Evolutionary conservation across 2,888 invertebrate species (phyloP).

Genomic region (Cephus pulcher): DNA sequence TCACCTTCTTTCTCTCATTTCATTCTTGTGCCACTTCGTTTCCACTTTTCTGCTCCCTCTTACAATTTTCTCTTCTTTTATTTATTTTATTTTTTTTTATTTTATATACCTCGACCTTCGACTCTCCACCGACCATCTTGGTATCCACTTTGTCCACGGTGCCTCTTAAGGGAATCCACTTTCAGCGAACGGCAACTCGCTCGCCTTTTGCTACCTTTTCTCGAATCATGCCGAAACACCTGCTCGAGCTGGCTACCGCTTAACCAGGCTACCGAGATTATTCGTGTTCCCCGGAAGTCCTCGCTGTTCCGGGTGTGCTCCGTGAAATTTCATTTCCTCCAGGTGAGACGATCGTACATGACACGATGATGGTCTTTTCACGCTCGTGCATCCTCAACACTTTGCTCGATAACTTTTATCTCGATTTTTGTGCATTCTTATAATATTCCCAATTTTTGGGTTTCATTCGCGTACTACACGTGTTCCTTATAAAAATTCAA

Average conservation of each 20-base stretch:
- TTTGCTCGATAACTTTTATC: neutral
- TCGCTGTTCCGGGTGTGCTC: neutral
- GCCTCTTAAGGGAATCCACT: neutral
- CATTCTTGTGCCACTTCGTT: neutral
- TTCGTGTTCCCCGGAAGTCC: neutral
- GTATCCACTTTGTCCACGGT: neutral
- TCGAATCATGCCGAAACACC: neutral
- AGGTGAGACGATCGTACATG: neutral
- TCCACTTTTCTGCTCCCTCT: neutral
- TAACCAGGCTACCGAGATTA: neutral
- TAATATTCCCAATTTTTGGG: neutral
- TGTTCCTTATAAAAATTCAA: neutral
- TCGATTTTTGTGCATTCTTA: neutral
- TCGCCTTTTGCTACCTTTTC: neutral
- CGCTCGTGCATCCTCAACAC: neutral
- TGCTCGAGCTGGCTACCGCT: neutral
- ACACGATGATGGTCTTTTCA: neutral
- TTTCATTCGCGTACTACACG: slow-evolving; percentile 1
- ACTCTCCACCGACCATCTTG: neutral
- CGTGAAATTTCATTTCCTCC: neutral
- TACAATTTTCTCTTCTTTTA: neutral
- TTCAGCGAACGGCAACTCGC: neutral
- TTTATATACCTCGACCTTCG: neutral
- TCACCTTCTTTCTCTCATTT: slow-evolving; percentile 1
- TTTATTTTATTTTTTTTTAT: neutral